A percentile compares a stretch with the other conserved stretches of the same genome.
Conservation (phyloP, 2,797 vertebrate species). For the Dryobates pubescens region DNA sequence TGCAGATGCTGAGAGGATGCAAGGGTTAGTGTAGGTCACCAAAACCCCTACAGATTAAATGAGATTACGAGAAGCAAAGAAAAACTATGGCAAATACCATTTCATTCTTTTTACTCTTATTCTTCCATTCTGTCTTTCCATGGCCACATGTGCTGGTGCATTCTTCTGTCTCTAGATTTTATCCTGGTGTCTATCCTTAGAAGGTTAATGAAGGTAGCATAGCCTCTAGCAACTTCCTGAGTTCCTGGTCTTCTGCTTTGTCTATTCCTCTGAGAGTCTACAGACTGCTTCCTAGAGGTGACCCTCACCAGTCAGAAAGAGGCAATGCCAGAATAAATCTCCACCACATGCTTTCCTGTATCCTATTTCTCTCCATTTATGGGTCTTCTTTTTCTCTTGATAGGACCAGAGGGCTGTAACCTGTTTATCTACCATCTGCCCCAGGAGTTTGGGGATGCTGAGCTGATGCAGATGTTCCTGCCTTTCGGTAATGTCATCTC, state of each 20-base stretch:
- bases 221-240: not conserved
- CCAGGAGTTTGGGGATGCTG: slow-evolving; percentile 99
- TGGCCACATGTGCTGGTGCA: not conserved
- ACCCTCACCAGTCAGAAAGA: not conserved
- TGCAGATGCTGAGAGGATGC: not conserved
- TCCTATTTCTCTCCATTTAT: slow-evolving; percentile 45
- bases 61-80: not conserved
- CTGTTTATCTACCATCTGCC: slow-evolving; percentile 99
- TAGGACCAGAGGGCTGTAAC: slow-evolving; percentile 99
- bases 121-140: not conserved
- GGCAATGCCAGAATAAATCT: not conserved
- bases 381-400: slow-evolving; percentile 65
- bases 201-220: not conserved
- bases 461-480: slow-evolving; percentile 99
- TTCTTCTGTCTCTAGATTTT: not conserved
- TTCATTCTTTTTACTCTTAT: not conserved
- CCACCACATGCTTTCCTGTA: slow-evolving; percentile 57
- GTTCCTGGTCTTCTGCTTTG: not conserved
- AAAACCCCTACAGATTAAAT: not conserved
- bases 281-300: not conserved
- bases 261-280: not conserved
- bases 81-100: not conserved
- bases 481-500: slow-evolving; percentile 99
- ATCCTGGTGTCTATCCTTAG: not conserved
- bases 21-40: not conserved